These are phyloP conservation scores for Calliscelio sp. DNA, from an alignment of 2,888 invertebrate genomes.

Conservation along the genomic window DNA sequence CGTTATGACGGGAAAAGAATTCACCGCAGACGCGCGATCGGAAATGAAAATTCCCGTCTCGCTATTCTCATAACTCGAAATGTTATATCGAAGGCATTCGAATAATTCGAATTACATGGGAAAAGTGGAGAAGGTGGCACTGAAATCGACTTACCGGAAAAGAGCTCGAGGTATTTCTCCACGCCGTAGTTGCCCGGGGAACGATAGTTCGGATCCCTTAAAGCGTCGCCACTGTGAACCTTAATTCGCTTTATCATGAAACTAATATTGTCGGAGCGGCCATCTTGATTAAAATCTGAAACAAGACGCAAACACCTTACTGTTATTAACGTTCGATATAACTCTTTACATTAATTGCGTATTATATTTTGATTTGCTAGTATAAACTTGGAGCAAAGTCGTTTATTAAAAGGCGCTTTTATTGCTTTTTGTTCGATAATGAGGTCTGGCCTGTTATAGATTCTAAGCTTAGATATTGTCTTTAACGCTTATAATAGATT, in stretches of 20 bases:
- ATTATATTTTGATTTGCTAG: slow-evolving; percentile 38
- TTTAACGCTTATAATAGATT: slow-evolving; percentile 40
- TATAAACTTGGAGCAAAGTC: not conserved
- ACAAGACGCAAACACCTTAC: slow-evolving; percentile 63
- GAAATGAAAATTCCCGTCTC: slow-evolving; percentile 66
- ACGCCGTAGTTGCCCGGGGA: slow-evolving; percentile 98
- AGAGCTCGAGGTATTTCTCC: slow-evolving; percentile 98
- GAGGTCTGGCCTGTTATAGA: not conserved
- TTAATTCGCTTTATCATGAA: slow-evolving; percentile 99
- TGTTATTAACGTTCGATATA: slow-evolving; percentile 58
- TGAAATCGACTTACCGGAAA: slow-evolving; percentile 91
- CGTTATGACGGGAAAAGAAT: slow-evolving; percentile 35
- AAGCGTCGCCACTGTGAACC: slow-evolving; percentile 94
- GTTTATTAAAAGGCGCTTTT: not conserved
- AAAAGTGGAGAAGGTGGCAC: slow-evolving; percentile 55
- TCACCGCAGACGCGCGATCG: slow-evolving; percentile 41
- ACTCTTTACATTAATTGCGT: slow-evolving; percentile 51
- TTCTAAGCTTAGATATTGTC: slow-evolving; percentile 22
- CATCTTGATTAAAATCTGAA: slow-evolving; percentile 93
- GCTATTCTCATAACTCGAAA: slow-evolving; percentile 62
- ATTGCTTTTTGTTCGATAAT: slow-evolving; percentile 25
- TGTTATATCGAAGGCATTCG: slow-evolving; percentile 67
- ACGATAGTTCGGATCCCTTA: slow-evolving; percentile 94
- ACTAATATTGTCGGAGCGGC: slow-evolving; percentile 95
- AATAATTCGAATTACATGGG: slow-evolving; percentile 74